Conservation (phyloP, 2,888 invertebrate genomes). For the Odontocolon sp. region DNA sequence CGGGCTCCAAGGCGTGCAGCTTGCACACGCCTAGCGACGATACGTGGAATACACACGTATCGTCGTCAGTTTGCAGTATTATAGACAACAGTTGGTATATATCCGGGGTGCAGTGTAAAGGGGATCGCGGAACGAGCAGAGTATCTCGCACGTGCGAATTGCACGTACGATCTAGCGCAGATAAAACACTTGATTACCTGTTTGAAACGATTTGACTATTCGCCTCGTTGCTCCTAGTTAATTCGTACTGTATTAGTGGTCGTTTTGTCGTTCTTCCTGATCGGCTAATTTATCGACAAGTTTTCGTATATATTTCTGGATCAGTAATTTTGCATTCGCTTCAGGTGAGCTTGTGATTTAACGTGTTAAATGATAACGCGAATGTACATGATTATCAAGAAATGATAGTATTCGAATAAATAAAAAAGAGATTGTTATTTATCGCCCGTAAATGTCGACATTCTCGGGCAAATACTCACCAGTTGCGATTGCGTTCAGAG, state of each 20-base stretch:
- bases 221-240: conserved; percentile 36
- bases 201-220: conserved; percentile 48
- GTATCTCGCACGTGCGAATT: conserved; percentile 58
- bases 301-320: conserved; percentile 6
- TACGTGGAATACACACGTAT: conserved; percentile 2
- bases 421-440: background rate
- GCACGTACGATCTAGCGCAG: conserved; percentile 46
- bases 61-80: conserved; percentile 21
- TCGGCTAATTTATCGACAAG: conserved; percentile 45
- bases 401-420: background rate
- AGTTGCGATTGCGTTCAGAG: no score
- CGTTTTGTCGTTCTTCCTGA: conserved; percentile 28
- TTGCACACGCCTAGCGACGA: conserved; percentile 44
- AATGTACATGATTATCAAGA: no score
- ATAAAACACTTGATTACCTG: conserved; percentile 60
- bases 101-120: conserved; percentile 50
- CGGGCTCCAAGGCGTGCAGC: conserved; percentile 62
- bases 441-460: conserved; percentile 17
- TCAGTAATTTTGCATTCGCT: background rate
- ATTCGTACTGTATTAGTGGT: conserved; percentile 19
- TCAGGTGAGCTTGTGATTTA: background rate
- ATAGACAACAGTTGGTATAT: conserved; percentile 16
- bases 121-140: conserved; percentile 46
- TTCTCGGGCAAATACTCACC: background rate
- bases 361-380: background rate